Percentiles rank a stretch among this genome's conserved stretches.
Conservation (phyloP, 2,113 vertebrate species). For the Austrofundulus limnaeus region DNA sequence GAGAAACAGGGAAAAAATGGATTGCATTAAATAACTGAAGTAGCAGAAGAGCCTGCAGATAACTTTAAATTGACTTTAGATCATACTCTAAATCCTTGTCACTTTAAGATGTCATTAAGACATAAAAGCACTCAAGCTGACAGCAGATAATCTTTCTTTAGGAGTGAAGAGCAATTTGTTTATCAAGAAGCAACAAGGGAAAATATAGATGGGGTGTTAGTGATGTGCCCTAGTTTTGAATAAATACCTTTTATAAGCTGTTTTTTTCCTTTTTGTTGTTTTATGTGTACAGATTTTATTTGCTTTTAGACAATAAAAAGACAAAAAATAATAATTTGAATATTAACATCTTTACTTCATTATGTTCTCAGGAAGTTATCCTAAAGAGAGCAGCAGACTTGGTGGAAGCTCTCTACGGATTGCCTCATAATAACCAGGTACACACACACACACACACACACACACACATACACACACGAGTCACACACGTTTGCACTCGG, state of each 20-base stretch:
- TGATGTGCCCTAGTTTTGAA: not conserved
- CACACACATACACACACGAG: not conserved
- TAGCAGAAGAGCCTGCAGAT: constrained; percentile 21
- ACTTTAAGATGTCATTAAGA: constrained; percentile 55
- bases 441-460: not conserved
- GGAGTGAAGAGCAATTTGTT: constrained; percentile 65
- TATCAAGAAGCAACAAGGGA: constrained; percentile 49
- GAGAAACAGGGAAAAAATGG: not conserved
- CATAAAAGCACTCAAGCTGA: constrained; percentile 57
- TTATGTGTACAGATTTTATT: too few relatives aligned
- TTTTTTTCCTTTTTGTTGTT: not conserved
- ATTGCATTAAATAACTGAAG: not conserved
- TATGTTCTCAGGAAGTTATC: constrained; percentile 87
- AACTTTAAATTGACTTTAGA: constrained; percentile 35
- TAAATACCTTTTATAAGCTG: not conserved
- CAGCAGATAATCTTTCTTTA: constrained; percentile 62
- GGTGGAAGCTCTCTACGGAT: constrained; percentile 93
- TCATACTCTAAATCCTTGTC: constrained; percentile 54
- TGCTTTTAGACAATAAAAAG: not conserved
- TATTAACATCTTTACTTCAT: not conserved
- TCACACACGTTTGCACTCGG: not conserved
- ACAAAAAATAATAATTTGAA: not conserved
- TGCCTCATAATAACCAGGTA: constrained; percentile 97
- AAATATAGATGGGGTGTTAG: constrained; percentile 3
- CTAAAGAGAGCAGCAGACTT: constrained; percentile 93